These are phyloP conservation scores for Phoenicopterus ruber DNA, from an alignment of 2,113 vertebrate species.

Conservation along the genomic window DNA sequence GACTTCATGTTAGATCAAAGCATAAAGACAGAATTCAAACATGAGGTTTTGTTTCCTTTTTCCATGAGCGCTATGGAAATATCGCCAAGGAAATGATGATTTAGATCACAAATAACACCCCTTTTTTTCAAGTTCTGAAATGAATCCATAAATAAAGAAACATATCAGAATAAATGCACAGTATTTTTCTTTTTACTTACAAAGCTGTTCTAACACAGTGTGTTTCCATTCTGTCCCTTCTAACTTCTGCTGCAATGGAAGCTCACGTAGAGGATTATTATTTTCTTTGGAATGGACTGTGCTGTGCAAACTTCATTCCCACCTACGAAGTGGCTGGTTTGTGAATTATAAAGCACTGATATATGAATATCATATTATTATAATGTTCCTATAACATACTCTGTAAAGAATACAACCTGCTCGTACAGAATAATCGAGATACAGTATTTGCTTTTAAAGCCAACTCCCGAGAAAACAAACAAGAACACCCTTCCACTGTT, in stretches of 20 bases:
- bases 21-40: neutral
- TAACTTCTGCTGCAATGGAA: neutral
- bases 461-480: neutral
- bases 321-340: neutral
- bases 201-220: neutral
- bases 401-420: neutral
- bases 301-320: neutral
- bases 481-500: neutral
- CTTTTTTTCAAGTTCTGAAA: neutral
- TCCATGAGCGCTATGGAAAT: neutral
- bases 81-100: neutral
- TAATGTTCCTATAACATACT: neutral
- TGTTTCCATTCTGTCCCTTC: neutral
- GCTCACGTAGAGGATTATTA: neutral
- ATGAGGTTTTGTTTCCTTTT: neutral
- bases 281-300: neutral
- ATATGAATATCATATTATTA: neutral
- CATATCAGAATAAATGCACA: conserved; percentile 10
- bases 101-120: neutral
- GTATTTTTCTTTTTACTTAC: neutral
- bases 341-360: neutral
- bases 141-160: conserved; percentile 17
- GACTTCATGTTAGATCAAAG: neutral
- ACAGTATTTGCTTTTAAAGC: neutral
- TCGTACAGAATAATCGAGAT: neutral